These are phyloP conservation scores for Nymphalis c-album DNA, from an alignment of 2,888 invertebrate genomes.

Conservation along the genomic window DNA sequence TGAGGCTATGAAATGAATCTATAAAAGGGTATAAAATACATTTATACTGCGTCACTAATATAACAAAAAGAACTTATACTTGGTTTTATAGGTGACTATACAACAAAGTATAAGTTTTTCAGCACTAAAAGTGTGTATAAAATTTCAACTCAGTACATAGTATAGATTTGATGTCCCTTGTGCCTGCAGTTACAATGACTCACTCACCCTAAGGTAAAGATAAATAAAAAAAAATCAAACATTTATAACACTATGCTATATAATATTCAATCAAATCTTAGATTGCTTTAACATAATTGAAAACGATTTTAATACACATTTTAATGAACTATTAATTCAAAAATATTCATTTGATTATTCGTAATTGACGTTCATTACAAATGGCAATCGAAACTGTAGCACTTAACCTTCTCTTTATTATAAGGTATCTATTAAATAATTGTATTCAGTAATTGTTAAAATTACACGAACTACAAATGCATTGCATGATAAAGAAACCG, in stretches of 20 bases:
- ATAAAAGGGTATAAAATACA: no score
- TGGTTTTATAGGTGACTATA: no score
- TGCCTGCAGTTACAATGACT: no score
- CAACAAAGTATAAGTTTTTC: no score
- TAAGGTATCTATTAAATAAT: conserved; percentile 3
- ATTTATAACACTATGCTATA: neutral
- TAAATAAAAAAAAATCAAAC: no score
- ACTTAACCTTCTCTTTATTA: conserved; percentile 1
- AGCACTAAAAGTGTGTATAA: no score
- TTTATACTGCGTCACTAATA: no score
- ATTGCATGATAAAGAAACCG: neutral
- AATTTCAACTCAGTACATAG: no score
- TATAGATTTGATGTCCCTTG: no score
- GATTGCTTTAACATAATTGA: neutral
- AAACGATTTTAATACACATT: neutral
- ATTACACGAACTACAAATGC: neutral
- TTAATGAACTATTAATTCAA: neutral
- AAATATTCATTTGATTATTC: neutral
- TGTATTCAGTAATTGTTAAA: neutral
- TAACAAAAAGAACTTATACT: no score
- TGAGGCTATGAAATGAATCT: no score
- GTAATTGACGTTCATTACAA: neutral
- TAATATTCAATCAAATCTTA: neutral
- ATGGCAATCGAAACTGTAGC: conserved; percentile 2
- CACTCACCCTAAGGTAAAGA: no score